Base-by-base conservation (phyloP, 2,888 invertebrate species). In the Parnassius mnemosyne region DNA sequence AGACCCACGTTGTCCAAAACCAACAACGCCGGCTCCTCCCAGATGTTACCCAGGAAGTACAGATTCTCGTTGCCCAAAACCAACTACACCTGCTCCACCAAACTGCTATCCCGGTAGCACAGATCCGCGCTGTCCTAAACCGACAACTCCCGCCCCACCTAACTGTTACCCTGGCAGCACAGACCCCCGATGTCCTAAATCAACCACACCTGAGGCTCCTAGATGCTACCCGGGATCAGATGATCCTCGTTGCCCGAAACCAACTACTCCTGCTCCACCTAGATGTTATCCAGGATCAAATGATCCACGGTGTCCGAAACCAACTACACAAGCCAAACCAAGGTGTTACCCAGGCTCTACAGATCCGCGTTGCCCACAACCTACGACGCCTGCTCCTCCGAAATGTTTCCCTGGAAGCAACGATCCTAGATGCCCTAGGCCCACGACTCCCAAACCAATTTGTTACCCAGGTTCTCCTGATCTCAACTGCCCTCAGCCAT, bases 81-180 rank as follows among this genome's bases (percentile, higher is more conserved):
- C 77, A 5, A 69, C 67, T 1, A 74, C 71, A 1, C 69, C 62
- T 0, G 59, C 60, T 10, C 66, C 66, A 9, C 71, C 69, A 0
- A 64, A 47, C 1, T 82, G 79, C 60, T 79, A 69, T 62, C 79
- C 79, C 1, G 78, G 77, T 20, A 71, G 69, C 11, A 68, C 63
- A 5, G 75, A 73, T 59, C 75, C 77, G 3, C 67, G 73, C 16
- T 77, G 78, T 49, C 77, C 75, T n/a, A 65, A 65, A 63, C 69
- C 73, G 2, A 73, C 75, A 11, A 66, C 70, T 11, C 71, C 75
- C 1, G 70, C 69, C 7, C 68, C 71, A 20, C 74, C 71, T 7
- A 69, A 69, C 61, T 81, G 83, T 65, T 83, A 79, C 71, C 85
- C 84, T n/a, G 83, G 84, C 58, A 76, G 73, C 5, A 70, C 68